Evolutionary conservation across 2,797 vertebrate genomes (phyloP).

Genomic region (Malacoctenus gilli): DNA sequence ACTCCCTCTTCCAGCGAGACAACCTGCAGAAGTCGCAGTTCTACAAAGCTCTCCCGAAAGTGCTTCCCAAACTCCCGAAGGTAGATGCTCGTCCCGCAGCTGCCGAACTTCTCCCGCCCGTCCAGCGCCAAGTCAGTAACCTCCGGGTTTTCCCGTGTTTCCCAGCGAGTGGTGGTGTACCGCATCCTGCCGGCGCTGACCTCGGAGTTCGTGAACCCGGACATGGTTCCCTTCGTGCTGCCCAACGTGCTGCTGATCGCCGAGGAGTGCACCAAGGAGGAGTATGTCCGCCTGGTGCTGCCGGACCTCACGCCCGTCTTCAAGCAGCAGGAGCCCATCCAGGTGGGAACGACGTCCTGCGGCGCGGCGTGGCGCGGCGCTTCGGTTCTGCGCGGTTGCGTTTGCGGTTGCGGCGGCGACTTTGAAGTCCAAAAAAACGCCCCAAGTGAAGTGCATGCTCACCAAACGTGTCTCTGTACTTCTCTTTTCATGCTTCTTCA

Average conservation of each 20-base stretch:
- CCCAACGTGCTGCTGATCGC: constrained; percentile 97
- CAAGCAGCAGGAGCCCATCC: constrained; percentile 96
- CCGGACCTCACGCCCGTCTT: constrained; percentile 96
- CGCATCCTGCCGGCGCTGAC: constrained; percentile 92
- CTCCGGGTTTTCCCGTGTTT: not conserved
- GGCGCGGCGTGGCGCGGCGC: no score
- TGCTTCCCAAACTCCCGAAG: constrained; percentile 96
- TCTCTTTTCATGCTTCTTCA: constrained; percentile 88
- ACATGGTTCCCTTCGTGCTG: constrained; percentile 98
- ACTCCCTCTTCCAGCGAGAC: constrained; percentile 97
- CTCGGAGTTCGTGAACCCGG: constrained; percentile 96
- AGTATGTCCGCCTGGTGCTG: constrained; percentile 91
- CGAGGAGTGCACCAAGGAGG: constrained; percentile 97
- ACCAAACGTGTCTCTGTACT: constrained; percentile 77
- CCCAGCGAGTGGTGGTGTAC: constrained; percentile 92
- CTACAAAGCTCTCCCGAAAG: constrained; percentile 98
- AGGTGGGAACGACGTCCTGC: constrained; percentile 88
- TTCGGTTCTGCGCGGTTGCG: no score
- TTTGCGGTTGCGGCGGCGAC: no score
- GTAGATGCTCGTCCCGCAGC: no score
- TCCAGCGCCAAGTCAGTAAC: no score
- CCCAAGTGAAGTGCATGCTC: constrained; percentile 22
- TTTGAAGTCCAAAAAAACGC: no score
- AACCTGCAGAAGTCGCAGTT: constrained; percentile 99
- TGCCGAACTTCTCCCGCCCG: no score